Evolutionary conservation across 2,113 vertebrate species (phyloP).

Genomic region (human (Homo sapiens)): GRCh38 chr5:140056501-140057000

Average conservation of each 20-base stretch:
- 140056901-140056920: too few species aligned
- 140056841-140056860: background rate
- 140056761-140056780: background rate
- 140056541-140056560: slow-evolving; percentile 4
- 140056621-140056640: background rate
- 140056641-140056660: background rate
- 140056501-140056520: slow-evolving; percentile 6
- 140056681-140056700: slow-evolving; percentile 13
- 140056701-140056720: background rate
- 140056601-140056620: background rate
- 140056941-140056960: too few species aligned
- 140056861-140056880: slow-evolving; percentile 5
- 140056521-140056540: background rate
- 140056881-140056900: background rate
- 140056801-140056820: background rate
- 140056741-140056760: background rate
- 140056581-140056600: background rate
- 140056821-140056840: background rate
- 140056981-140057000: background rate
- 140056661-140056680: background rate
- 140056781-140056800: background rate
- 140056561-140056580: background rate
- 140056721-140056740: background rate
- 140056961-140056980: too few species aligned
- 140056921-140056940: too few species aligned